A percentile compares a stretch with the other conserved stretches of the same genome.
phyloP scores from a whole-genome alignment of 2,113 vertebrate species.

The Halichoeres trimaculatus region DNA sequence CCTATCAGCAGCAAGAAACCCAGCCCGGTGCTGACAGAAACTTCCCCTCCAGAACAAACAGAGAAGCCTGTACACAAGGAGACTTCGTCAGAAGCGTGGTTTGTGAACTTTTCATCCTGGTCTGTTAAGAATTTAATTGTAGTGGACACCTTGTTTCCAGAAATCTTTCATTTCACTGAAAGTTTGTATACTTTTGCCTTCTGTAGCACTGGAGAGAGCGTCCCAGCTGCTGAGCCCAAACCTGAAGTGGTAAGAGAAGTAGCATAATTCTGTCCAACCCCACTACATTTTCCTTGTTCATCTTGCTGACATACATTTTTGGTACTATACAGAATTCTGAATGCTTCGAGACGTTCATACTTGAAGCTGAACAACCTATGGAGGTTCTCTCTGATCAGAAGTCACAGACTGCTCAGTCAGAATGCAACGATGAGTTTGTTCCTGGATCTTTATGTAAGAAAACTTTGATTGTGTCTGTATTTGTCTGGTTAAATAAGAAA shows the following conservation, averaged over 20 bases:
- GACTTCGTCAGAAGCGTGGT: constrained; percentile 31
- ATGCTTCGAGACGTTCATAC: background rate
- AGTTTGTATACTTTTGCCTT: background rate
- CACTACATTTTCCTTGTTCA: background rate
- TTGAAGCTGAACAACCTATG: background rate
- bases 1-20: constrained; percentile 42
- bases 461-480: background rate
- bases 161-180: background rate
- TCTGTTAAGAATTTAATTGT: background rate
- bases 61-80: constrained; percentile 27
- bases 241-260: constrained; percentile 9
- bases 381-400: constrained; percentile 41
- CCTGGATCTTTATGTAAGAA: constrained; percentile 79
- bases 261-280: background rate
- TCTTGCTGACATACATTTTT: background rate
- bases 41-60: background rate
- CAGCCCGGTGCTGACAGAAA: constrained; percentile 2
- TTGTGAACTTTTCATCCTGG: background rate
- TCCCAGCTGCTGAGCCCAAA: background rate
- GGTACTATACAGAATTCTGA: constrained; percentile 22
- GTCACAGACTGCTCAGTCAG: background rate
- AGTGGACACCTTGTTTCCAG: background rate
- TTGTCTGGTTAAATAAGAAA: constrained; percentile 7
- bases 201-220: constrained; percentile 49
- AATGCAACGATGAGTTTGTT: constrained; percentile 77